Evolutionary conservation across 2,888 invertebrate genomes (phyloP).

Genomic region (Stenichneumon culpator): DNA sequence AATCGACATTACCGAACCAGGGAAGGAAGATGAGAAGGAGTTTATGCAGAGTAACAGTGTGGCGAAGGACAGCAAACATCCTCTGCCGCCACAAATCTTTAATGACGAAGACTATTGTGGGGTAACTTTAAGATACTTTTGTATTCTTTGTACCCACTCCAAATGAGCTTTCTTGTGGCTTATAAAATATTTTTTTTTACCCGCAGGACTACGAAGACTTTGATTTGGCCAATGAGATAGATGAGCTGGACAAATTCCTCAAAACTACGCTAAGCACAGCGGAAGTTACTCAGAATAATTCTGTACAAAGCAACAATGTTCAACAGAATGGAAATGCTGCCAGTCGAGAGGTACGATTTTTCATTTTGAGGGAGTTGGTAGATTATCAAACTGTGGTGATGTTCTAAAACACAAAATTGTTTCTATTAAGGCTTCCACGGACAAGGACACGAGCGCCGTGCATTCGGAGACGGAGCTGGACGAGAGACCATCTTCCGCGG

Average conservation of each 20-base stretch:
- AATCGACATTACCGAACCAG: constrained; percentile 98
- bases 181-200: constrained; percentile 27
- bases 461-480: constrained; percentile 80
- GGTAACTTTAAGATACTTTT: constrained; percentile 86
- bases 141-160: background rate
- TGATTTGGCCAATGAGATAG: constrained; percentile 96
- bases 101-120: constrained; percentile 97
- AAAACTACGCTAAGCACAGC: constrained; percentile 89
- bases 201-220: constrained; percentile 96
- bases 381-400: background rate
- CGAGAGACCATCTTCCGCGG: constrained; percentile 76
- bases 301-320: constrained; percentile 76
- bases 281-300: constrained; percentile 80
- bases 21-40: constrained; percentile 94
- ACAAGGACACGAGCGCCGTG: constrained; percentile 79
- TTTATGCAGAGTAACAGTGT: constrained; percentile 96
- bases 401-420: background rate
- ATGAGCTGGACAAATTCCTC: constrained; percentile 95
- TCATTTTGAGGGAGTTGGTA: background rate
- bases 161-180: background rate
- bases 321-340: constrained; percentile 84
- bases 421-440: constrained; percentile 81
- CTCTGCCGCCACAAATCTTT: constrained; percentile 97
- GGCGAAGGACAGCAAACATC: constrained; percentile 91
- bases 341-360: constrained; percentile 83